phyloP scores from a whole-genome alignment of 2,113 vertebrate species.

The Crotalus helleri region DNA sequence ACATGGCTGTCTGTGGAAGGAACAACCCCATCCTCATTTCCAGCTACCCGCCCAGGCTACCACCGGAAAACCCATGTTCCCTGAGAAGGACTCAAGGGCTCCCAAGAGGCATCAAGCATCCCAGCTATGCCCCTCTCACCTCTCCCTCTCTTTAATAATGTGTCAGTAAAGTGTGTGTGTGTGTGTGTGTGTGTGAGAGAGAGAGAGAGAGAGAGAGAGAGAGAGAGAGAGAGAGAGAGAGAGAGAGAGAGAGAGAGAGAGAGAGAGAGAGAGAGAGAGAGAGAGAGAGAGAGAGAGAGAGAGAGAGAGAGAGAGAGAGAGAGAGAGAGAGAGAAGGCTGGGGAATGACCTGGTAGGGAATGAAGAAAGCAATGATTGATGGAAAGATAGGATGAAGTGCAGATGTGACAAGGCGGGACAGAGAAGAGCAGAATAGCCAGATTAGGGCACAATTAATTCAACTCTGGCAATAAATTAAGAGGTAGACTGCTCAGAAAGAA shows the following conservation, averaged over 20 bases:
- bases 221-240: too few relatives aligned
- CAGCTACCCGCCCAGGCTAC: neutral
- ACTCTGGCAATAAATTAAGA: neutral
- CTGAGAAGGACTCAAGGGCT: neutral
- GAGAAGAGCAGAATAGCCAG: neutral
- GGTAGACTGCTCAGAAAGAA: neutral
- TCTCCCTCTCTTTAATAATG: too few relatives aligned
- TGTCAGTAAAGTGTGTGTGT: neutral
- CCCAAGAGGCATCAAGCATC: neutral
- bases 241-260: too few relatives aligned
- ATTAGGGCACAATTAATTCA: neutral
- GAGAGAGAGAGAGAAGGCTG: neutral
- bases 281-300: too few relatives aligned
- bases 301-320: too few relatives aligned
- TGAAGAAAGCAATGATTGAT: neutral
- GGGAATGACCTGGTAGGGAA: neutral
- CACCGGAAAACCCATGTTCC: neutral
- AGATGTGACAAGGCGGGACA: neutral
- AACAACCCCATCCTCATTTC: neutral
- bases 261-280: too few relatives aligned
- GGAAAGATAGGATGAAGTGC: neutral
- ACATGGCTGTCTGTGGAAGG: neutral
- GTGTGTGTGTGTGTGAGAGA: too few relatives aligned
- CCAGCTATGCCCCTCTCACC: slow-evolving; percentile 62
- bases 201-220: too few relatives aligned